Conservation (phyloP, 1,140 invertebrate genomes). For the Octopus sinensis region DNA sequence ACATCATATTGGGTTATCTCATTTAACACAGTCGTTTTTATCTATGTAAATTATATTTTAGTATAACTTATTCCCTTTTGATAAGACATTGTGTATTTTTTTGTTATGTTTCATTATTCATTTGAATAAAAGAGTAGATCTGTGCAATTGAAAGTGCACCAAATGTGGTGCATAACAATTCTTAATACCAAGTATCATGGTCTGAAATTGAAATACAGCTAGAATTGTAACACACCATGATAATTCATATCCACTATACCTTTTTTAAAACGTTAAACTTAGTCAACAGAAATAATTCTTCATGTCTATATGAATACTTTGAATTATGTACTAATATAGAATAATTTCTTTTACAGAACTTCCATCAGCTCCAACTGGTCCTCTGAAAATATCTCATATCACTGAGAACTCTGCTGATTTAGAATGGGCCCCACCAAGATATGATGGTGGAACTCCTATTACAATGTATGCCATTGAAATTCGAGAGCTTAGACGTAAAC, state of each 20-base stretch:
- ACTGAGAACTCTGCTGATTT: constrained; percentile 91
- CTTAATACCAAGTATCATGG: too few species aligned
- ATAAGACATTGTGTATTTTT: not conserved
- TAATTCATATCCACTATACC: too few species aligned
- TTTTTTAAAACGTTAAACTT: too few species aligned
- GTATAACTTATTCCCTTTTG: not conserved
- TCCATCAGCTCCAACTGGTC: constrained; percentile 88
- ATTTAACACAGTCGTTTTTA: not conserved
- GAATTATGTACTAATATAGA: too few species aligned
- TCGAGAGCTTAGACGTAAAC: constrained; percentile 67
- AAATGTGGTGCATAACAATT: too few species aligned
- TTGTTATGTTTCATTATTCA: not conserved
- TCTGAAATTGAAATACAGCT: too few species aligned
- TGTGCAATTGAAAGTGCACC: too few species aligned
- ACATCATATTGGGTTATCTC: not conserved
- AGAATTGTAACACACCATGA: too few species aligned
- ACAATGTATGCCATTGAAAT: constrained; percentile 94
- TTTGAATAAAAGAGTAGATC: not conserved
- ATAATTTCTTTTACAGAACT: constrained; percentile 62
- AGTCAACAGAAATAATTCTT: too few species aligned
- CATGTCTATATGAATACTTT: too few species aligned
- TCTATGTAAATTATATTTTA: not conserved
- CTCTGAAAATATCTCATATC: constrained; percentile 85
- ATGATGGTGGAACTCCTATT: constrained; percentile 90
- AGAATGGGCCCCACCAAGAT: constrained; percentile 85